Evolutionary conservation across 1,140 invertebrate species (phyloP), one percentile per base, ranked within the genome.

Genomic region (Drosophila subobscura): DNA sequence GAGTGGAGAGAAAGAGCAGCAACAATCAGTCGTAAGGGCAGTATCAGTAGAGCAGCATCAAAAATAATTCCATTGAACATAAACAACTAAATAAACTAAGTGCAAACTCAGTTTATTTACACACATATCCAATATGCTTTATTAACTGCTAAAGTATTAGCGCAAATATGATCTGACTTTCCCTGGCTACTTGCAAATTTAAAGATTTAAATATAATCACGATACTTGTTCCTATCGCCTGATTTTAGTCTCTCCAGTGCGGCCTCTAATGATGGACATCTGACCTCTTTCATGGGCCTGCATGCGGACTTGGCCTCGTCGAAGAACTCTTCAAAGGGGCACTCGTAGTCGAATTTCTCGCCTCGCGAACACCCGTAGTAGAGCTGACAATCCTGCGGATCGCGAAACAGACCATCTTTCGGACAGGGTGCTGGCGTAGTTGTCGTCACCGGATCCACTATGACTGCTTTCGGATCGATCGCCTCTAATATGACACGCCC

Each of bases 401-500:
- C 5, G 5, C 54, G 52, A 42, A 54, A 64, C 0, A 59, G 22
- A 1, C 89, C 89, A 23, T 90, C 72, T 0, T 27, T 5, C 0
- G 65, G 70, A 3, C 72, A 77, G 1, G 86, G 2, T 2, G 8
- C 1, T 5, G 14, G 25, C 22, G 50, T 72, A 0, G 55, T 77
- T 7, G 51, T 46, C 2, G 65, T 41, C 8, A 5, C 1, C 3
- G 1, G 0, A 0, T 60, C 77, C 1, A 60, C 54, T 2, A 72
- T 2, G 0, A 10, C 3, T 0, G n/a, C 42, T 0, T 29, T 2
- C 6, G 73, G 51, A 0, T 74, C 64, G 6, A 89, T 51, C 2
- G 56, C 12, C 0, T 52, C 0, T 5, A 60, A 92, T 52, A 70
- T 91, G 40, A 57, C 92, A 81, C 72, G 92, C 71, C 72, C 92